phyloP scores from a whole-genome alignment of 2,797 vertebrate species.

The Anableps anableps region DNA sequence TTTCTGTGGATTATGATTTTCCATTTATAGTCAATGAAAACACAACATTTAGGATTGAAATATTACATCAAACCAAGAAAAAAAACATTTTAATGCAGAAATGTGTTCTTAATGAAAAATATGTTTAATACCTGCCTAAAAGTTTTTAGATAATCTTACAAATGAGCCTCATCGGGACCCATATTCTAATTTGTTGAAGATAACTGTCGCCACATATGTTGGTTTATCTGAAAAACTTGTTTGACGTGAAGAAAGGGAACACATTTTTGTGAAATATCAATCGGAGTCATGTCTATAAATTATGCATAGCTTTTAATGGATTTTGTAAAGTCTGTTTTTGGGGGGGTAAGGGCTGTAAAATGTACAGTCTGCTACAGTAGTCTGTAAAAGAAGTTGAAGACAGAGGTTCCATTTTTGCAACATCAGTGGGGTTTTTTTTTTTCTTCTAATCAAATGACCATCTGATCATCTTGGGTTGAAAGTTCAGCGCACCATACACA shows the following conservation, averaged over 20 bases:
- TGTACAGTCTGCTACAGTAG: neutral
- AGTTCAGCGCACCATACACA: neutral
- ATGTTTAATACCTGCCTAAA: neutral
- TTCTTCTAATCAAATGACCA: neutral
- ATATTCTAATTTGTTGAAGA: neutral
- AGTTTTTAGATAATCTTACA: neutral
- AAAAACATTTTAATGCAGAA: neutral
- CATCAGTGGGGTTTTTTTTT: neutral
- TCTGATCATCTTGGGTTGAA: neutral
- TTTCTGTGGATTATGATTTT: neutral
- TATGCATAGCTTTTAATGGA: neutral
- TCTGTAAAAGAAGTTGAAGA: neutral
- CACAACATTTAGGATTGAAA: neutral
- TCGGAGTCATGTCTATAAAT: neutral
- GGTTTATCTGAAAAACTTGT: neutral
- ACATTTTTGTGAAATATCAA: neutral
- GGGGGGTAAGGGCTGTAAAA: no score
- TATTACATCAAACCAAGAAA: neutral
- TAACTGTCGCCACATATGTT: neutral
- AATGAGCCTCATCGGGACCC: neutral
- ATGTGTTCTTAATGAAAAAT: neutral
- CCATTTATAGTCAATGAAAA: neutral
- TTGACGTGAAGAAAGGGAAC: neutral
- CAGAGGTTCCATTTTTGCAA: no score
- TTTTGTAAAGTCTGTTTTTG: neutral